phyloP scores from a whole-genome alignment of 2,888 invertebrate species.

The Linnaemya vulpina region DNA sequence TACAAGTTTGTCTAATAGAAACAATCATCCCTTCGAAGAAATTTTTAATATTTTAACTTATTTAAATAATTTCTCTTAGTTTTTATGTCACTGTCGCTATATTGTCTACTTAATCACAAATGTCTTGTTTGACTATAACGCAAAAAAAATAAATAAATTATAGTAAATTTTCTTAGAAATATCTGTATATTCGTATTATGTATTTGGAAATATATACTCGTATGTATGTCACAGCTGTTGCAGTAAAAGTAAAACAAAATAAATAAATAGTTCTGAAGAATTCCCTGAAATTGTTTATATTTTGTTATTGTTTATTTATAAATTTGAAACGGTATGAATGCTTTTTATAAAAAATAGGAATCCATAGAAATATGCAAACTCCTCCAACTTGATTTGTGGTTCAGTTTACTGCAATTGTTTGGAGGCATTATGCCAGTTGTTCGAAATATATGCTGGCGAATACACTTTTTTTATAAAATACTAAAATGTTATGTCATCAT shows the following conservation, averaged over 20 bases:
- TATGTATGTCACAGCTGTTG: conserved; percentile 63
- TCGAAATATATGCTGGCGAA: neutral
- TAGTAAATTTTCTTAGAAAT: conserved; percentile 29
- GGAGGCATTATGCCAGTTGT: neutral
- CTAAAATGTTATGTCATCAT: conserved; percentile 50
- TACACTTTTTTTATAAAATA: conserved; percentile 5
- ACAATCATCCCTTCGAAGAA: too few species aligned
- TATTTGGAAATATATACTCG: neutral
- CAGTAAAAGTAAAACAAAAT: neutral
- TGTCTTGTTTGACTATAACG: neutral
- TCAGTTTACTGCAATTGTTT: conserved; percentile 16
- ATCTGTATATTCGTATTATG: neutral
- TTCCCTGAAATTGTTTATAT: conserved; percentile 43
- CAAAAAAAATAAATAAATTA: conserved; percentile 9
- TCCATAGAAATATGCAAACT: conserved; percentile 9
- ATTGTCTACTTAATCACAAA: conserved; percentile 3
- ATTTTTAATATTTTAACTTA: too few species aligned
- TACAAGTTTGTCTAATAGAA: too few species aligned
- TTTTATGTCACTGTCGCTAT: conserved; percentile 9
- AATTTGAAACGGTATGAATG: conserved; percentile 3
- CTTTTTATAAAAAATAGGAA: neutral
- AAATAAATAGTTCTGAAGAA: conserved; percentile 16
- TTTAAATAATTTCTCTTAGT: neutral
- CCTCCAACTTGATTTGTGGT: conserved; percentile 2
- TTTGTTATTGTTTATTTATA: conserved; percentile 26